phyloP scores from a whole-genome alignment of 2,888 invertebrate species.

The Deilephila elpenor region DNA sequence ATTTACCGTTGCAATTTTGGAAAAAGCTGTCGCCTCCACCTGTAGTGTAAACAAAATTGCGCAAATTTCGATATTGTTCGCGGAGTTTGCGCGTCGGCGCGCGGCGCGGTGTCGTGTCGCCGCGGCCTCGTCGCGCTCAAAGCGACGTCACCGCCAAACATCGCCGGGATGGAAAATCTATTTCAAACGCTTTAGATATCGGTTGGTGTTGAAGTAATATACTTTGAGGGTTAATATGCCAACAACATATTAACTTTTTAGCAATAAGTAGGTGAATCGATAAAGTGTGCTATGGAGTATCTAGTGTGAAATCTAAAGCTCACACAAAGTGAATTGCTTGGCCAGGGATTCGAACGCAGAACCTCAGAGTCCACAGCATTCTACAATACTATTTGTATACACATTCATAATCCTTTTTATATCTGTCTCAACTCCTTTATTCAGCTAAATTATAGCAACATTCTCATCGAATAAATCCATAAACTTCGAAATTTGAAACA shows the following conservation, averaged over 20 bases:
- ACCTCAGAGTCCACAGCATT: no score
- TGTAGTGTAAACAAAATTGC: constrained; percentile 19
- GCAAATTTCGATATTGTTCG: constrained; percentile 11
- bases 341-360: no score
- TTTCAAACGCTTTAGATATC: neutral
- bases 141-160: constrained; percentile 18
- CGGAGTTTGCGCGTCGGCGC: neutral
- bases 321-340: no score
- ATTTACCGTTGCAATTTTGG: constrained; percentile 11
- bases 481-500: neutral
- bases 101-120: neutral
- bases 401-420: no score
- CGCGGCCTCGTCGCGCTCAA: constrained; percentile 1
- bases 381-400: no score
- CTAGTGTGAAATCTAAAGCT: no score
- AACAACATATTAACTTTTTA: no score
- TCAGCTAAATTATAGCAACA: no score
- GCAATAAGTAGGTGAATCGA: no score
- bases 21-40: constrained; percentile 20
- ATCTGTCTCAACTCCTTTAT: no score
- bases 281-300: no score
- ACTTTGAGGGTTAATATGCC: neutral
- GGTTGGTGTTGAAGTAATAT: neutral
- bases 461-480: neutral
- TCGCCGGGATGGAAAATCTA: neutral